These are phyloP conservation scores for Indicator maculatus DNA, from an alignment of 2,113 vertebrate genomes.

Conservation along the genomic window DNA sequence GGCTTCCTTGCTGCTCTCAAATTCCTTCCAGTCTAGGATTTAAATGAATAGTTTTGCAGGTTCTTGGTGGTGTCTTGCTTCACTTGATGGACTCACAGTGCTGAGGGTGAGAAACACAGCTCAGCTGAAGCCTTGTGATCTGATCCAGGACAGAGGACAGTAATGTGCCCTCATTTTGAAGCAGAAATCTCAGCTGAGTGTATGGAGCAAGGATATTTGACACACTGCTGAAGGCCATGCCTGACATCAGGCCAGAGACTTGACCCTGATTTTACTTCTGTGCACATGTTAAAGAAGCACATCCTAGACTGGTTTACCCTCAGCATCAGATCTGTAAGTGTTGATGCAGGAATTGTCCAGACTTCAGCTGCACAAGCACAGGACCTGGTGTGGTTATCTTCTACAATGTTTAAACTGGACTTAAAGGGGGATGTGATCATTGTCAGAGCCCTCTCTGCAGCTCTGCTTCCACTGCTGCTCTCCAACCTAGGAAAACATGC, in stretches of 20 bases:
- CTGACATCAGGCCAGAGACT: background rate
- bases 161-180: background rate
- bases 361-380: background rate
- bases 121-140: background rate
- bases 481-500: background rate
- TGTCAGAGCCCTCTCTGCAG: background rate
- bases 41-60: background rate
- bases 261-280: background rate
- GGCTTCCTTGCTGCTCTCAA: background rate
- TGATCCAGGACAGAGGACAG: background rate
- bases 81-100: background rate
- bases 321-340: background rate
- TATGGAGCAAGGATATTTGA: background rate
- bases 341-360: background rate
- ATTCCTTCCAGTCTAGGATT: background rate
- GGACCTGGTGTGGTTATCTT: background rate
- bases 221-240: background rate
- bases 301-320: background rate
- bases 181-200: background rate
- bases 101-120: background rate
- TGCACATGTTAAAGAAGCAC: background rate
- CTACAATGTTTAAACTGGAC: background rate
- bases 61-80: background rate
- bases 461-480: background rate
- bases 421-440: background rate